Evolutionary conservation across 2,113 vertebrate species (phyloP), one percentile per base, ranked within the genome.

Genomic region (Stegastes partitus): DNA sequence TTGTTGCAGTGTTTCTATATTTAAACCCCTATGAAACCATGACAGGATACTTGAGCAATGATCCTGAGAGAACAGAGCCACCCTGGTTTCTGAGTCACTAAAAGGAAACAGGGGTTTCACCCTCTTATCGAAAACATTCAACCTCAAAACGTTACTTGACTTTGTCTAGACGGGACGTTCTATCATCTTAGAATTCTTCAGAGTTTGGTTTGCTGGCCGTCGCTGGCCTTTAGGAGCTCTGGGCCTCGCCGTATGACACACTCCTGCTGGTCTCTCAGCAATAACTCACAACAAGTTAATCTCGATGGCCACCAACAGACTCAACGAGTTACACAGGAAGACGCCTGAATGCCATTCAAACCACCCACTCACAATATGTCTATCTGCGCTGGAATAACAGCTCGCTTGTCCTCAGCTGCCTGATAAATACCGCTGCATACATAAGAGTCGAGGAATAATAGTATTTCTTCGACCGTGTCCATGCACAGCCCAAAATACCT

Each of bases 1-100:
- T 63, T 75, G 78, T 28, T 70, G 58, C 50, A 23, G 39, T 55
- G 86, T 83, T 85, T 83, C 92, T 94, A 94, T 88, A 89, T 92
- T 87, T 90, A 93, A 85, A 89, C 84, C 34, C 34, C 68, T 0
- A 50, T 51, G 56, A 78, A 86, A 82, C 64, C 65, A 68, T 54
- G 74, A 70, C 75, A 81, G 51, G 82, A 87, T 77, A 67, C 68
- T 91, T 86, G 26, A 69, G 77, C 51, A 71, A 89, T 89, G 79
- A 92, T 85, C 68, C 45, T 68, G 59, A 58, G 61, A 53, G 31
- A 85, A 81, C 18, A 44, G 42, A 77, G 45, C 64, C 73, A 71
- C 56, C 64, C 58, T 71, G 68, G 34, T 69, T 84, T 44, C 75
- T 61, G 58, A 81, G 74, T 75, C 77, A 77, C 9, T 49, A 22